phyloP scores from a whole-genome alignment of 2,113 vertebrate genomes.

The Stegostoma tigrinum region DNA sequence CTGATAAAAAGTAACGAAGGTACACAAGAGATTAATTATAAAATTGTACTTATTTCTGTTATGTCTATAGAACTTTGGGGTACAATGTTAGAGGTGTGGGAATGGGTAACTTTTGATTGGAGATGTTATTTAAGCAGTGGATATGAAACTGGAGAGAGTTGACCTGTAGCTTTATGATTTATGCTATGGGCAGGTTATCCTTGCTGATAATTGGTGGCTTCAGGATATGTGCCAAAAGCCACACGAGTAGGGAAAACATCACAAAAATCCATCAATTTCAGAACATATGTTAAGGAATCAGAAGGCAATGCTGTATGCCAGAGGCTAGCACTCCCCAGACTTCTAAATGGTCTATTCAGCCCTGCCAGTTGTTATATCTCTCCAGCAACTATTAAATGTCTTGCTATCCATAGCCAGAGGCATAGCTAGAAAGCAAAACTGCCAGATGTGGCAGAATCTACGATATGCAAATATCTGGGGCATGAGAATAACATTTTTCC shows the following conservation, averaged over 20 bases:
- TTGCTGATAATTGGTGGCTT: neutral
- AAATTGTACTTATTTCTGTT: neutral
- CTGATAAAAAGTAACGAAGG: neutral
- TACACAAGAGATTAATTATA: neutral
- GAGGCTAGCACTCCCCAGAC: neutral
- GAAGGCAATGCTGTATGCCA: neutral
- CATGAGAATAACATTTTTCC: neutral
- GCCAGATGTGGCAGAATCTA: neutral
- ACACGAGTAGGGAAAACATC: neutral
- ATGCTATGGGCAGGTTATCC: neutral
- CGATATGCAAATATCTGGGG: neutral
- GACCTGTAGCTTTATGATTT: neutral
- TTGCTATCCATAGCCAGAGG: neutral
- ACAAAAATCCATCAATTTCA: neutral
- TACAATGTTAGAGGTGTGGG: neutral
- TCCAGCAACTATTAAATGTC: neutral
- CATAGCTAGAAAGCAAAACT: neutral
- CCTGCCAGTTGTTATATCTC: neutral
- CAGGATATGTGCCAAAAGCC: neutral
- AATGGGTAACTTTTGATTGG: neutral
- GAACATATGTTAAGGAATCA: neutral
- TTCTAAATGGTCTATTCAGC: neutral
- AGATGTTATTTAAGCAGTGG: neutral
- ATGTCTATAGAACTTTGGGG: neutral
- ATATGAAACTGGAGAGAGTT: neutral